Evolutionary conservation across 2,113 vertebrate genomes (phyloP).

Genomic region (Regulus satrapa): DNA sequence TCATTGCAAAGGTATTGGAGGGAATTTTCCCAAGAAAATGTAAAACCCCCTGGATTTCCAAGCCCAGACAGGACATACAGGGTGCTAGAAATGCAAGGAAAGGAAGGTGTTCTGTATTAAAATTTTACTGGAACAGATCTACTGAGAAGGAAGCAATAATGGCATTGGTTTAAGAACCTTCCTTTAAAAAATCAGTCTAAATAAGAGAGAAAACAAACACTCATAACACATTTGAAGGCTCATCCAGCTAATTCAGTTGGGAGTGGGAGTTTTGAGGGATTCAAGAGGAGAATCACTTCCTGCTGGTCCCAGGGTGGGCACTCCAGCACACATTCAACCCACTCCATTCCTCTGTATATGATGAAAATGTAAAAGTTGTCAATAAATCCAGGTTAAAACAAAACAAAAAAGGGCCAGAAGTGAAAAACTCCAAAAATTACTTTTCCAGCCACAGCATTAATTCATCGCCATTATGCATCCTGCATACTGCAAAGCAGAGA

Average conservation of each 20-base stretch:
- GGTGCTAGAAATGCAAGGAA: neutral
- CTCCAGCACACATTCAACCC: neutral
- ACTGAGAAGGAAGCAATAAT: neutral
- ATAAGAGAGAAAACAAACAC: neutral
- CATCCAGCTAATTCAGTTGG: neutral
- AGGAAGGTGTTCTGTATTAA: neutral
- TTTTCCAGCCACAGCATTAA: neutral
- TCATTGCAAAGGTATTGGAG: neutral
- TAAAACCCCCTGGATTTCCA: neutral
- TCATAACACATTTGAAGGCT: neutral
- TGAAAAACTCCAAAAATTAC: neutral
- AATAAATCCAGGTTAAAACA: neutral
- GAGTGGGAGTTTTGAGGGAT: neutral
- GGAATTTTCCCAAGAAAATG: neutral
- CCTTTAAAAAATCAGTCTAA: neutral
- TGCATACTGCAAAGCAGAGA: neutral
- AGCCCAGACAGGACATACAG: neutral
- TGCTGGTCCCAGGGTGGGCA: neutral
- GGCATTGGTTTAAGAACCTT: neutral
- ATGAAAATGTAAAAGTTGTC: neutral
- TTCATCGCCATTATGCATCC: neutral
- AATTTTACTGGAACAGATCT: neutral
- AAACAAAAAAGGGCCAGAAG: neutral
- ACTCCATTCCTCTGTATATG: neutral
- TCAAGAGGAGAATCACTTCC: neutral